Evolutionary conservation across 2,797 vertebrate genomes (phyloP), one percentile per base, ranked within the genome.

Genomic region (Cirrhinus molitorella): DNA sequence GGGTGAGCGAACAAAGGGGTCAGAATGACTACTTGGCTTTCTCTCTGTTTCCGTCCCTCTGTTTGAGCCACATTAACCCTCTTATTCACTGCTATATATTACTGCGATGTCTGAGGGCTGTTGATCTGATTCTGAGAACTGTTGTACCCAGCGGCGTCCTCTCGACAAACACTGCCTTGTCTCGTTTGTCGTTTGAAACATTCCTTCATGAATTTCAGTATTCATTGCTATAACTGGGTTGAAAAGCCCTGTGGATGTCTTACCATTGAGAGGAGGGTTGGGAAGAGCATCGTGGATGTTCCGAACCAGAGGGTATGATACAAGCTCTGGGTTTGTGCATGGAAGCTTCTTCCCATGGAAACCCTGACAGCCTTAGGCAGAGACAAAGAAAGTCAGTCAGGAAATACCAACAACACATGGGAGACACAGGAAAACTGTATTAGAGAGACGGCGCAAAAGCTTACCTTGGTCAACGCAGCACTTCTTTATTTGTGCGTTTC

Each of bases 201-300:
- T 75, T 77, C 51, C 79, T 81, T 72, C 45, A 81, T 88, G 61
- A 75, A 84, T 81, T 79, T 65, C 28, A n/a, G 47, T 65, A 86
- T 85, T 83, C 85, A 84, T 74, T 57, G 34, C 73, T 70, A 80
- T 47, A 76, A 34, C n/a, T 67, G 55, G 68, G 19, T 3, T 57
- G 5, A 73, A 40, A 47, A 68, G 66, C 53, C 43, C 40, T 73
- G 57, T 49, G 43, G 11, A 23, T 34, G 21, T 19, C 85, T 85
- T 91, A 97, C 96, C 95, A 87, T 96, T 95, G 0, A 93, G 94
- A 73, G 93, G 95, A 76, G 92, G 92, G 85, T 5, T 86, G 1
- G 91, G 93, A 2, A 96, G 90, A 75, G 93, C 92, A 21, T 93
- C 94, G 0, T 92, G 92, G 0, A 51, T 77, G 5, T 88, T 91